phyloP scores from a whole-genome alignment of 2,797 vertebrate genomes.

The Malurus leucopterus region DNA sequence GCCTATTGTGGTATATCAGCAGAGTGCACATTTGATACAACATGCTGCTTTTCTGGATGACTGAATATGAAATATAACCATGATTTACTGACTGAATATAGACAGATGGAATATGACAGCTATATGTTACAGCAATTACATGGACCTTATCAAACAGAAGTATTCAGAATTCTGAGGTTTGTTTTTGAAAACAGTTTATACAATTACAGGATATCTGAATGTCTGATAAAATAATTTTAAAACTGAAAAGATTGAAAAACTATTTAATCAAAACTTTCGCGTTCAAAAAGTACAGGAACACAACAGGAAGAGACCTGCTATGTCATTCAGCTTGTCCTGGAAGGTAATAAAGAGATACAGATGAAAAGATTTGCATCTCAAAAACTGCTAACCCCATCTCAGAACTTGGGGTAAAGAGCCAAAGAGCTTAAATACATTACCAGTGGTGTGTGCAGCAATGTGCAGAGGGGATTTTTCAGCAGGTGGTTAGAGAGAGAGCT shows the following conservation, averaged over 20 bases:
- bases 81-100: not conserved
- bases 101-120: not conserved
- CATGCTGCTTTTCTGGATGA: conserved; percentile 5
- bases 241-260: not conserved
- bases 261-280: not conserved
- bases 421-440: not conserved
- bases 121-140: not conserved
- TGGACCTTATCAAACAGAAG: not conserved
- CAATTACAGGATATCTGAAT: not conserved
- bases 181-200: not conserved
- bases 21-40: not conserved
- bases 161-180: not conserved
- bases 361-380: not conserved
- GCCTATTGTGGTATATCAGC: not conserved
- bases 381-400: not conserved
- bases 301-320: not conserved
- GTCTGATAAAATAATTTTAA: not conserved
- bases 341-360: not conserved
- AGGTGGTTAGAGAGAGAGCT: not conserved
- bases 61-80: not conserved
- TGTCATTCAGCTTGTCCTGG: not conserved
- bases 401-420: not conserved
- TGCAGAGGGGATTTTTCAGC: not conserved
- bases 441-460: not conserved
- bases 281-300: not conserved